Percentiles rank a stretch among this genome's conserved stretches.
These are phyloP conservation scores for Spodoptera litura DNA, from an alignment of 1,140 invertebrate genomes.

Conservation along the genomic window DNA sequence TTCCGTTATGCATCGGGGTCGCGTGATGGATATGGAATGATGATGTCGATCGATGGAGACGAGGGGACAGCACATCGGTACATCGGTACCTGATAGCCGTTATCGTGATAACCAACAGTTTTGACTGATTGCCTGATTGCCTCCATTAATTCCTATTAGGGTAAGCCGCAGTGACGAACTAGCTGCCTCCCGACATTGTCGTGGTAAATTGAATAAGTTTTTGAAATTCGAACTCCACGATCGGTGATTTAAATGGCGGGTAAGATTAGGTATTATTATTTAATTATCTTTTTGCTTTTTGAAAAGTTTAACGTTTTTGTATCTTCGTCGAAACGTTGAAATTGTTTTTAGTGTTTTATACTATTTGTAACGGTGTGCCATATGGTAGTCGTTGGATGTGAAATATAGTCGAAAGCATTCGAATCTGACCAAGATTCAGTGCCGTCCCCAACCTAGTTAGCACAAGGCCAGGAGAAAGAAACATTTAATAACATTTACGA, in stretches of 20 bases:
- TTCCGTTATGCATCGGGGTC: conserved; percentile 47
- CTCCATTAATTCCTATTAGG: conserved; percentile 36
- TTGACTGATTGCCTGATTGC: conserved; percentile 53
- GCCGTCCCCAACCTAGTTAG: too few species aligned
- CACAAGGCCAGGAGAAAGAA: too few species aligned
- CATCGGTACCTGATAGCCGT: conserved; percentile 50
- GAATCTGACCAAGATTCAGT: too few species aligned
- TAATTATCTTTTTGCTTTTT: too few species aligned
- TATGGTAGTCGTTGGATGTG: too few species aligned
- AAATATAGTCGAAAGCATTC: too few species aligned
- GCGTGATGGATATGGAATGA: conserved; percentile 53
- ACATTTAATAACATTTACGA: too few species aligned
- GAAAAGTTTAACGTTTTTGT: too few species aligned
- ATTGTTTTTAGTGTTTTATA: too few species aligned
- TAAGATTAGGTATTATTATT: not conserved
- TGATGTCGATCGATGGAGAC: conserved; percentile 46
- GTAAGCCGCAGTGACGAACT: conserved; percentile 30
- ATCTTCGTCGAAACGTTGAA: too few species aligned
- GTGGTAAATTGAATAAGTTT: not conserved
- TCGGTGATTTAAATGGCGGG: not conserved
- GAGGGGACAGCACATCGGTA: conserved; percentile 2
- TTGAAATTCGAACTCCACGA: not conserved
- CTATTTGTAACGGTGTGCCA: too few species aligned
- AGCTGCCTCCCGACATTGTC: not conserved
- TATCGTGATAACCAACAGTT: conserved; percentile 58